Conservation (phyloP, 1,140 invertebrate genomes). For the Drosophila sturtevanti region DNA sequence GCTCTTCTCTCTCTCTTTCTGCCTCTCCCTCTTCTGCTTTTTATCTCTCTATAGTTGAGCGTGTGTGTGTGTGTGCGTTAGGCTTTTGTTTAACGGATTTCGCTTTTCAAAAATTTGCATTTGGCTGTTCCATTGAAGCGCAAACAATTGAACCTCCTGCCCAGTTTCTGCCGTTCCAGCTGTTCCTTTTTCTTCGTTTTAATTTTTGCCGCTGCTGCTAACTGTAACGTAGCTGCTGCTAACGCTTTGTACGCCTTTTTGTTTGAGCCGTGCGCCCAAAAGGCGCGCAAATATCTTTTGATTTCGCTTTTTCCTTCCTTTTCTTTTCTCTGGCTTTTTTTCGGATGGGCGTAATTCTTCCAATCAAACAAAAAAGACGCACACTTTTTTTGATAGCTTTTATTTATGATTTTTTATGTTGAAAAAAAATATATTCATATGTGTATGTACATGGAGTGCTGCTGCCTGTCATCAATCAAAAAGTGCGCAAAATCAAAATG, state of each 20-base stretch:
- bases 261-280: slow-evolving; percentile 69
- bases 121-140: slow-evolving; percentile 63
- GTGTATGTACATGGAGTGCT: not conserved
- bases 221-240: slow-evolving; percentile 19
- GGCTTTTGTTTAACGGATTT: slow-evolving; percentile 68
- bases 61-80: slow-evolving; percentile 24
- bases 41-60: no score
- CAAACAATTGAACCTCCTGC: slow-evolving; percentile 61
- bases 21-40: not conserved
- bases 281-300: slow-evolving; percentile 78
- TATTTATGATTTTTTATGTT: slow-evolving; percentile 63
- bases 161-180: slow-evolving; percentile 56
- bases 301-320: slow-evolving; percentile 48
- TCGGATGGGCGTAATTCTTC: slow-evolving; percentile 2
- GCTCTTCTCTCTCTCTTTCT: not conserved
- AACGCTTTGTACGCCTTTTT: slow-evolving; percentile 54
- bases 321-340: slow-evolving; percentile 10
- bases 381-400: slow-evolving; percentile 72
- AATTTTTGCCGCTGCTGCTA: slow-evolving; percentile 13
- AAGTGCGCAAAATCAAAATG: slow-evolving; percentile 79
- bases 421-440: not conserved
- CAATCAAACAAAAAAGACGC: slow-evolving; percentile 64
- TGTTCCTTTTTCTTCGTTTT: slow-evolving; percentile 64
- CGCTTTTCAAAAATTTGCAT: slow-evolving; percentile 70
- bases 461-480: slow-evolving; percentile 75